Conservation (phyloP, 2,797 vertebrate genomes). For the Chelidonichthys spinosus region DNA sequence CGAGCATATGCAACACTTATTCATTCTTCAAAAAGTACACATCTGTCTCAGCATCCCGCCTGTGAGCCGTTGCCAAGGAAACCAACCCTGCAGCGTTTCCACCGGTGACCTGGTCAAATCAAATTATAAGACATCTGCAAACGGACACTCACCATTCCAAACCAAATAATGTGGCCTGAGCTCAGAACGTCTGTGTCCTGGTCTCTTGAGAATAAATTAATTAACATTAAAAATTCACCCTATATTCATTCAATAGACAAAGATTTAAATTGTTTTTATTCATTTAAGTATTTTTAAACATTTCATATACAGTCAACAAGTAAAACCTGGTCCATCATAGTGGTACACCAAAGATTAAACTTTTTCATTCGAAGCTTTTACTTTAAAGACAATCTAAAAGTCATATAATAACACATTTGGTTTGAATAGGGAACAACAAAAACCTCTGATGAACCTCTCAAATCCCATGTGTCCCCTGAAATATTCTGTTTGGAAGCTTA, state of each 20-base stretch:
- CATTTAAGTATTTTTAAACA: neutral
- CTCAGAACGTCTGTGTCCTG: accelerated
- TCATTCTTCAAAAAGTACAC: neutral
- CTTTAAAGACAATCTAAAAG: neutral
- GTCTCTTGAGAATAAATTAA: neutral
- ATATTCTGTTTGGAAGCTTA: neutral
- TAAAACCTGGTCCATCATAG: neutral
- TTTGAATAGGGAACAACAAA: neutral
- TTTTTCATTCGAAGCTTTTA: neutral
- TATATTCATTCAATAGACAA: too few relatives aligned
- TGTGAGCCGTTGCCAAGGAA: slow-evolving; percentile 22
- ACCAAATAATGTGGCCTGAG: slow-evolving; percentile 13
- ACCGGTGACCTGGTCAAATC: slow-evolving; percentile 18
- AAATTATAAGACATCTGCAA: slow-evolving; percentile 34
- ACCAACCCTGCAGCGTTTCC: slow-evolving; percentile 15
- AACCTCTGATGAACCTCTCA: neutral
- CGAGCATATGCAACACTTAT: neutral
- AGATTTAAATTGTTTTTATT: neutral
- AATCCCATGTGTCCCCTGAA: neutral
- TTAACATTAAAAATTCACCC: too few relatives aligned
- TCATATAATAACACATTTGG: too few relatives aligned
- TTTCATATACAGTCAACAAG: neutral
- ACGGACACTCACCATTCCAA: slow-evolving; percentile 1
- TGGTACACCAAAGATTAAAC: neutral
- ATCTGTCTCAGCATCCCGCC: slow-evolving; percentile 9